These are phyloP conservation scores for Liparis tanakae DNA, from an alignment of 2,797 vertebrate genomes.

Conservation along the genomic window DNA sequence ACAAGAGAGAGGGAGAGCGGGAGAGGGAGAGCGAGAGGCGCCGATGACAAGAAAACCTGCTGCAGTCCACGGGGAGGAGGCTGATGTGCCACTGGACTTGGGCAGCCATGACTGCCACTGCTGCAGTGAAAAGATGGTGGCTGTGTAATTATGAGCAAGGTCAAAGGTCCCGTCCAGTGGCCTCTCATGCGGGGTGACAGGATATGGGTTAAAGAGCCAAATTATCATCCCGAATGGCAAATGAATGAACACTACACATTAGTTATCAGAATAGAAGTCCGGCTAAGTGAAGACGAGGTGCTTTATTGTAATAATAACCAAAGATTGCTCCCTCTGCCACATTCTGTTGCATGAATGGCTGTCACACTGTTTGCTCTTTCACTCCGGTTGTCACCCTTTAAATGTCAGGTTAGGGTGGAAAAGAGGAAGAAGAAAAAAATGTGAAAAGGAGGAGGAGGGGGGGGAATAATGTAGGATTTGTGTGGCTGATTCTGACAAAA, in stretches of 20 bases:
- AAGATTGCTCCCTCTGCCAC: constrained; percentile 51
- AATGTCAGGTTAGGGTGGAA: constrained; percentile 70
- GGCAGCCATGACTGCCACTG: constrained; percentile 76
- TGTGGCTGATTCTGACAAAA: constrained; percentile 46
- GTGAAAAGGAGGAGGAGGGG: constrained; percentile 17
- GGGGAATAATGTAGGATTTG: constrained; percentile 35
- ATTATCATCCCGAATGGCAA: constrained; percentile 46
- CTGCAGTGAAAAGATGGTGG: constrained; percentile 74
- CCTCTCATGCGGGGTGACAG: constrained; percentile 62
- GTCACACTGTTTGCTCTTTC: constrained; percentile 63
- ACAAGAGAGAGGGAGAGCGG: constrained; percentile 78
- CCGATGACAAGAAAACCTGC: constrained; percentile 84
- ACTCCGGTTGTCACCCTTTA: constrained; percentile 68
- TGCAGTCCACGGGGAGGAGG: constrained; percentile 83
- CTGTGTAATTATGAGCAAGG: constrained; percentile 78
- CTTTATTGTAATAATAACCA: constrained; percentile 38
- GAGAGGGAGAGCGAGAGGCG: constrained; percentile 69
- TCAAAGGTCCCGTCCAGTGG: constrained; percentile 76
- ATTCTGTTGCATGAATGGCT: constrained; percentile 58
- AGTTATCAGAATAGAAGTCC: constrained; percentile 26
- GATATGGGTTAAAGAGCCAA: constrained; percentile 62
- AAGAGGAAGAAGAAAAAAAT: constrained; percentile 32
- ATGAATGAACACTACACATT: constrained; percentile 48
- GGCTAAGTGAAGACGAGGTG: constrained; percentile 39
- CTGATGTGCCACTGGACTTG: constrained; percentile 78